These are phyloP conservation scores for Brienomyrus brachyistius DNA, from an alignment of 2,113 vertebrate genomes.

Conservation along the genomic window DNA sequence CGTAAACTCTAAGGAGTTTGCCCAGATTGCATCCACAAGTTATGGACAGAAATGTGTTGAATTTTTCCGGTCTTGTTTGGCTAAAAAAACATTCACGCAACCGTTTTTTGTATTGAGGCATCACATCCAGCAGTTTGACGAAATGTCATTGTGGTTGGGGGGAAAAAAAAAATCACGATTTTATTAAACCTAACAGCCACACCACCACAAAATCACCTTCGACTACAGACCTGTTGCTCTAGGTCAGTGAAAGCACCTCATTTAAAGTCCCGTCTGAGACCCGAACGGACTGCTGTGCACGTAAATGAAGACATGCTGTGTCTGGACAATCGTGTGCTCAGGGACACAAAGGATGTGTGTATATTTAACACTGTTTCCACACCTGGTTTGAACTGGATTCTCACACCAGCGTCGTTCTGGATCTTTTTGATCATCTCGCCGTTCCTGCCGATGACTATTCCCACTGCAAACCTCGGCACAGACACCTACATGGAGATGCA, in stretches of 20 bases:
- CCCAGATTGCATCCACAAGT: not conserved
- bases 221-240: not conserved
- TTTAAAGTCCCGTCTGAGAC: not conserved
- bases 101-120: not conserved
- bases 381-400: conserved; percentile 96
- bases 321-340: not conserved
- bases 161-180: not conserved
- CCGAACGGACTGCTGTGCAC: not conserved
- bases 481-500: conserved; percentile 63
- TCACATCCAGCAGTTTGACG: not conserved
- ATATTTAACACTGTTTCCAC: conserved; percentile 21
- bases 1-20: not conserved
- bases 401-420: conserved; percentile 86
- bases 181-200: not conserved
- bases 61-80: not conserved
- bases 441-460: conserved; percentile 90
- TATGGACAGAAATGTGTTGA: not conserved
- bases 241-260: not conserved
- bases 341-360: not conserved
- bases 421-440: conserved; percentile 97
- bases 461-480: conserved; percentile 86
- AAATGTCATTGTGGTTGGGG: not conserved
- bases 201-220: not conserved
- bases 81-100: not conserved
- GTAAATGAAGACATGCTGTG: not conserved